These are phyloP conservation scores for Heliocidaris erythrogramma DNA, from an alignment of 35 echinoderm and acorn worm species.

Conservation along the genomic window DNA sequence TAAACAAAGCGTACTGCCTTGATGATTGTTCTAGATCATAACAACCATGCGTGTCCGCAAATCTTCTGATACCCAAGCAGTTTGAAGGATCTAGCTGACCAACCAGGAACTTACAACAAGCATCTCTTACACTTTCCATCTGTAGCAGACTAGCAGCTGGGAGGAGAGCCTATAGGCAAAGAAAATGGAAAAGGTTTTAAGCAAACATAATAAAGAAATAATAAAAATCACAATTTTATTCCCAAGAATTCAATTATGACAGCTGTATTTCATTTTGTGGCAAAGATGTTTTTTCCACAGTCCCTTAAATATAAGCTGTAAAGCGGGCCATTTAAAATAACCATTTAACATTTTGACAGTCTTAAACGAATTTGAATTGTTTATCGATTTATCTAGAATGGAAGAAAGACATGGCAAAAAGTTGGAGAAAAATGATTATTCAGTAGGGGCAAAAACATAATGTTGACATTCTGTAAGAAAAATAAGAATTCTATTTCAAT, in stretches of 20 bases:
- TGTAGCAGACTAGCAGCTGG: conserved; percentile 94
- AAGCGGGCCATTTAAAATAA: no score
- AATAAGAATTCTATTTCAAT: no score
- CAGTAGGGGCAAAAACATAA: no score
- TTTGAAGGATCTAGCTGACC: conserved; percentile 88
- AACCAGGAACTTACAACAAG: conserved; percentile 88
- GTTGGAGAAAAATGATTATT: no score
- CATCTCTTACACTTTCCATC: conserved; percentile 89
- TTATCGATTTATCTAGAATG: no score
- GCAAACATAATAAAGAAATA: background rate
- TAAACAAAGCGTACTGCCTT: conserved; percentile 77
- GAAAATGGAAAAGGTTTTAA: background rate
- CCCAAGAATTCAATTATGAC: background rate
- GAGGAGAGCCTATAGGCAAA: conserved; percentile 72
- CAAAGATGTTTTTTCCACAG: background rate
- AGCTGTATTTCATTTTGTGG: background rate
- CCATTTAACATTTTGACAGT: no score
- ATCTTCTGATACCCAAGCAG: conserved; percentile 91
- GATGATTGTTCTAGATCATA: conserved; percentile 84
- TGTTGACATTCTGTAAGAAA: no score
- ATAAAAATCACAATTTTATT: background rate
- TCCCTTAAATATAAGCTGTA: no score
- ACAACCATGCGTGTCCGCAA: conserved; percentile 97
- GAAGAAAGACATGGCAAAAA: no score
- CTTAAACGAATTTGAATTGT: no score